Conservation (phyloP, 2,888 invertebrate species). For the Amphiduros pacificus region DNA sequence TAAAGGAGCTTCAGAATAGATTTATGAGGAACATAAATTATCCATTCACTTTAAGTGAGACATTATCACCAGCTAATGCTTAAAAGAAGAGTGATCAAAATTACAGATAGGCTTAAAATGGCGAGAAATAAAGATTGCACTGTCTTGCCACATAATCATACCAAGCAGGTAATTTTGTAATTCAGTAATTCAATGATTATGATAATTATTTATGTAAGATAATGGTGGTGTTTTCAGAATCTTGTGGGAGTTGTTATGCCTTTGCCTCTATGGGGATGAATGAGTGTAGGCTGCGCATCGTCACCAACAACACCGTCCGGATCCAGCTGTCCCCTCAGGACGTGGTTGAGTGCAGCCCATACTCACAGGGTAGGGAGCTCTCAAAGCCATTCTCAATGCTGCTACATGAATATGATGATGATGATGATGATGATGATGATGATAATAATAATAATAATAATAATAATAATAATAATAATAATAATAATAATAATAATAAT, state of each 20-base stretch:
- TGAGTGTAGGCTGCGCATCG: constrained; percentile 60
- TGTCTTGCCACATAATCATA: too few species aligned
- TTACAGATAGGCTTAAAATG: too few species aligned
- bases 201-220: background rate
- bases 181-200: background rate
- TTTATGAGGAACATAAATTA: background rate
- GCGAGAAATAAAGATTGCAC: too few species aligned
- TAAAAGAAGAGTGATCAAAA: too few species aligned
- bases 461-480: too few species aligned
- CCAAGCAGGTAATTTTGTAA: too few species aligned
- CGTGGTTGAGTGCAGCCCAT: constrained; percentile 61
- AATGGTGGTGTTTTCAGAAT: constrained; percentile 34
- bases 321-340: constrained; percentile 62
- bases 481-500: too few species aligned
- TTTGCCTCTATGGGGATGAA: constrained; percentile 63
- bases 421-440: too few species aligned
- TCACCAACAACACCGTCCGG: constrained; percentile 59
- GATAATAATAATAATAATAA: too few species aligned
- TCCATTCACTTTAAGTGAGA: background rate
- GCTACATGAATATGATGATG: too few species aligned
- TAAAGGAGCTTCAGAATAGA: too few species aligned
- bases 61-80: too few species aligned
- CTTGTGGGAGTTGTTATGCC: constrained; percentile 63
- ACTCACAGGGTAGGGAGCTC: constrained; percentile 63
- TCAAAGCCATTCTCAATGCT: background rate